Conservation (phyloP, 2,888 invertebrate genomes). For the Torymus texanus region DNA sequence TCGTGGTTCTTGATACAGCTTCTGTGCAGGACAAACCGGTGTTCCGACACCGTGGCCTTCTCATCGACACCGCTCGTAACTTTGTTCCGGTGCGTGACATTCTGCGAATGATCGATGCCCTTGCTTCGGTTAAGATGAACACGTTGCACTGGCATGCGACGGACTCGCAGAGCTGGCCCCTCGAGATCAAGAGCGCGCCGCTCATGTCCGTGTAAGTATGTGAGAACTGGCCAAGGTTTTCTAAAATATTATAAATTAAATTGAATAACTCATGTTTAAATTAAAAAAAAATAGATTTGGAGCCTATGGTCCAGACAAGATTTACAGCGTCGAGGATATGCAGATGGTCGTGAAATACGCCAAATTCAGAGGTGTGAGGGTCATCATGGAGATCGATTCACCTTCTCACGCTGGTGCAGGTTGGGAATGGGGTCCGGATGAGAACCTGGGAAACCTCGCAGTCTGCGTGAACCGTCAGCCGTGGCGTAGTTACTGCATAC, state of each 20-base stretch:
- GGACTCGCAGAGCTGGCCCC: constrained; percentile 94
- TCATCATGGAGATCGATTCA: constrained; percentile 92
- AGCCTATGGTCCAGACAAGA: constrained; percentile 82
- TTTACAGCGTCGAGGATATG: constrained; percentile 83
- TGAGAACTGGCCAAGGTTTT: not conserved
- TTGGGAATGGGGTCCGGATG: constrained; percentile 86
- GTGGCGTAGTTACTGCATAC: constrained; percentile 85
- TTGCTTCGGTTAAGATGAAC: constrained; percentile 93
- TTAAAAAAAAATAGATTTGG: constrained; percentile 78
- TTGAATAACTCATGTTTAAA: not conserved
- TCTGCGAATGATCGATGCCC: constrained; percentile 86
- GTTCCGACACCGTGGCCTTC: constrained; percentile 89
- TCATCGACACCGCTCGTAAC: constrained; percentile 93
- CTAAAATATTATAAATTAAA: not conserved
- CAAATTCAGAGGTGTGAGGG: constrained; percentile 85
- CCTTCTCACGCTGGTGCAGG: constrained; percentile 89
- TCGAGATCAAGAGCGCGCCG: constrained; percentile 85
- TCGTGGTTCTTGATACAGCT: constrained; percentile 80
- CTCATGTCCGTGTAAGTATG: constrained; percentile 77
- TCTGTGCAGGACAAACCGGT: constrained; percentile 86
- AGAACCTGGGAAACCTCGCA: constrained; percentile 80
- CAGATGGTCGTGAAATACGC: constrained; percentile 85
- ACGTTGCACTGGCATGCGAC: constrained; percentile 95
- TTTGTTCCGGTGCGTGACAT: constrained; percentile 85
- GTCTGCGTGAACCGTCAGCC: constrained; percentile 82